Conservation (phyloP, 2,113 vertebrate species). For the Pomatostomus ruficeps region DNA sequence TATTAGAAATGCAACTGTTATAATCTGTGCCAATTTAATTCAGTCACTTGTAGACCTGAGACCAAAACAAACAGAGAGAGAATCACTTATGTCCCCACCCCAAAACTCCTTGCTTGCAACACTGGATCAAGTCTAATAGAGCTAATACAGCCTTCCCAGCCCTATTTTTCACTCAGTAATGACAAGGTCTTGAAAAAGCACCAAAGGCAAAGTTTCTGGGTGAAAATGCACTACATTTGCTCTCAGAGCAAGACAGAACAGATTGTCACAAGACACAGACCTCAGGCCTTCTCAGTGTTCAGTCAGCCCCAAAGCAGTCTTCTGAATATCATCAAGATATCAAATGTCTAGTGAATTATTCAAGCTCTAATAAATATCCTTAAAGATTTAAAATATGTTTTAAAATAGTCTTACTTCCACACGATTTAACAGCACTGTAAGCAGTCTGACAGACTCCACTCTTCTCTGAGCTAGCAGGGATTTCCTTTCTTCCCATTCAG, state of each 20-base stretch:
- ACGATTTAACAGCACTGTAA: constrained; percentile 73
- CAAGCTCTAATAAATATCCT: not conserved
- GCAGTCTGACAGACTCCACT: constrained; percentile 73
- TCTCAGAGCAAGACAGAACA: not conserved
- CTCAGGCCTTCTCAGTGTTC: not conserved
- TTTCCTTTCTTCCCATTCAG: constrained; percentile 76
- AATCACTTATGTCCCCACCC: not conserved
- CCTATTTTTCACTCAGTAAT: not conserved
- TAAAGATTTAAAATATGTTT: constrained; percentile 13
- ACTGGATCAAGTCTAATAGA: not conserved
- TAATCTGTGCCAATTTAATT: not conserved
- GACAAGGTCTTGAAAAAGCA: not conserved
- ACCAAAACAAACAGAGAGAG: not conserved
- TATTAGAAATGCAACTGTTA: not conserved
- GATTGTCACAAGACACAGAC: not conserved
- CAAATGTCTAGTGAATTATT: not conserved
- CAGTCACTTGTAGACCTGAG: not conserved
- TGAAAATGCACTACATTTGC: not conserved
- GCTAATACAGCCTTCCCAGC: not conserved
- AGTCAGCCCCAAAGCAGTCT: not conserved
- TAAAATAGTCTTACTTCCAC: constrained; percentile 72
- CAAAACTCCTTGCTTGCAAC: not conserved
- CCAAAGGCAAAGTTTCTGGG: not conserved
- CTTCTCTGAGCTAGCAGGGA: constrained; percentile 72
- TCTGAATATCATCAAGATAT: not conserved